Base-by-base conservation (phyloP, 2,113 vertebrate genomes). In the Hippocampus comes region DNA sequence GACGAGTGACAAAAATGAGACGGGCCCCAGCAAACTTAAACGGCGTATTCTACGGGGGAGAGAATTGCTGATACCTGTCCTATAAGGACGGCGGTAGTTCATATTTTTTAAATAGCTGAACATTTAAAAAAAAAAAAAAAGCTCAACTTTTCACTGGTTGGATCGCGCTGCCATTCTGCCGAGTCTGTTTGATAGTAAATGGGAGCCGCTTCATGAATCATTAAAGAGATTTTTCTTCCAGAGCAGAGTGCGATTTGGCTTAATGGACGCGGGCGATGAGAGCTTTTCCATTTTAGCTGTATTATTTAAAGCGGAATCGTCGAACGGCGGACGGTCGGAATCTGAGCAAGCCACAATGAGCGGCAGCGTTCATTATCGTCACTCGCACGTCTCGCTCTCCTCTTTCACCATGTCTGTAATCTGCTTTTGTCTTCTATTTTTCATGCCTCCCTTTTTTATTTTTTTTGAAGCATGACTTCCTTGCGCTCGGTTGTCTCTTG, bases 181-280 rank as follows among this genome's bases (percentile, higher is more conserved):
- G 34, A 60, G 71, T 76, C 74, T 25, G 34, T 59, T 55, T 68
- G 64, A 76, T 73, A 71, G 75, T 82, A 82, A 38, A 83, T 75
- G 75, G 76, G 67, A 84, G 65, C 78, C 21, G 67, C 78, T 84
- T 86, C 83, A 84, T 88, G 79, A 87, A 87, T 88, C 78, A 81
- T 88, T 87, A 71, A 89, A 73, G 65, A 70, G 49, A 63, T 85
- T 87, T 83, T 77, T 66, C 71, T 66, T 63, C 66, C 63, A 69
- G 76, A 78, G 70, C 68, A 74, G 38, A 82, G 71, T 60, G 61
- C 43, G 34, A 85, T 83, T 87, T 76, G 63, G 64, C 72, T 80
- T 87, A 87, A 87, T 87, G 82, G 74, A 84, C 76, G 76, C 68
- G 59, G 73, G 75, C 17, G 57, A 80, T 51, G 59, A 83, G 70